A percentile compares a stretch with the other conserved stretches of the same genome.
phyloP scores from a whole-genome alignment of 2,797 vertebrate species.

The Benthosema pterotum region DNA sequence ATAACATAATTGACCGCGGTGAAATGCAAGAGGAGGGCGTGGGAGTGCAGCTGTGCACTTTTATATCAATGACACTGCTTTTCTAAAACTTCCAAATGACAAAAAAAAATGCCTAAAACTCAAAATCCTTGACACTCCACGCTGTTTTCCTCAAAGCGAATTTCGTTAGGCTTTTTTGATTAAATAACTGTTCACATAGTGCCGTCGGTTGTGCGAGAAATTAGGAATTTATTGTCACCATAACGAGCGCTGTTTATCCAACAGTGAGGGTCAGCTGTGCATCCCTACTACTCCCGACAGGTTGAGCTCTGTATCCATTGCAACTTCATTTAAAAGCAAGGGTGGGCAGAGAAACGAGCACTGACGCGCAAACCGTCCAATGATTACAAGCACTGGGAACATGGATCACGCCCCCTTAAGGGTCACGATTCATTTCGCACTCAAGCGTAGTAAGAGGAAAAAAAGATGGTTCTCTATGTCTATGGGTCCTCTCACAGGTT shows the following conservation, averaged over 20 bases:
- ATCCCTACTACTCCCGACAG: slow-evolving; percentile 67
- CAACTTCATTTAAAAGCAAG: slow-evolving; percentile 72
- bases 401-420: slow-evolving; percentile 47
- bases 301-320: slow-evolving; percentile 67
- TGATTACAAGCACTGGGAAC: slow-evolving; percentile 25
- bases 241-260: slow-evolving; percentile 61
- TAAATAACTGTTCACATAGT: slow-evolving; percentile 59
- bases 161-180: slow-evolving; percentile 40
- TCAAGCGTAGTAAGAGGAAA: not conserved
- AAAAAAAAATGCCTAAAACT: slow-evolving; percentile 5
- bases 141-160: slow-evolving; percentile 30
- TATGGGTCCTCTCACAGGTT: no score
- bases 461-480: not conserved
- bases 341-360: slow-evolving; percentile 56
- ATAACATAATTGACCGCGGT: slow-evolving; percentile 63
- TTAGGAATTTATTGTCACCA: slow-evolving; percentile 56
- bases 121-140: slow-evolving; percentile 29
- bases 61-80: slow-evolving; percentile 25
- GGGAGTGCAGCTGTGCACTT: slow-evolving; percentile 5
- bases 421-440: slow-evolving; percentile 7
- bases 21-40: slow-evolving; percentile 29
- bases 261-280: slow-evolving; percentile 61
- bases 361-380: slow-evolving; percentile 63
- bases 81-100: slow-evolving; percentile 46
- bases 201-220: slow-evolving; percentile 38